Percentiles rank a stretch among this genome's conserved stretches.
phyloP scores from a whole-genome alignment of 2,113 vertebrate genomes.

The Sapayoa aenigma region DNA sequence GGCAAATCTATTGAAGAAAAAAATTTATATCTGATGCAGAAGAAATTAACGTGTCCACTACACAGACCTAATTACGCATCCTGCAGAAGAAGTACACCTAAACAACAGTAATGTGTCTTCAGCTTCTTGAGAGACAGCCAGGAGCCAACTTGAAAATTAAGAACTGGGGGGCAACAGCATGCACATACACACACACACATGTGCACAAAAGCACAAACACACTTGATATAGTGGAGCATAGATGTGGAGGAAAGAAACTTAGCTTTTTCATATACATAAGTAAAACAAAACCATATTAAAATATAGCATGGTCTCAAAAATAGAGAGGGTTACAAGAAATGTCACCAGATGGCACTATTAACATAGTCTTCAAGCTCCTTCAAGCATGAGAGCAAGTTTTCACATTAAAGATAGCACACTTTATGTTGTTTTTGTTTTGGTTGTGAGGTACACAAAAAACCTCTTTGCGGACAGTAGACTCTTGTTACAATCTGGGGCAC shows the following conservation, averaged over 20 bases:
- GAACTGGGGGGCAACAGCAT: not conserved
- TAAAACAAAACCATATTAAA: not conserved
- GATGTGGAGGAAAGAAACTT: not conserved
- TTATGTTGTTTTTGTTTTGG: not conserved
- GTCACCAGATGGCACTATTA: slow-evolving; percentile 59
- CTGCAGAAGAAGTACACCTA: not conserved
- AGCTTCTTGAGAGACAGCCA: not conserved
- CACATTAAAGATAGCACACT: not conserved
- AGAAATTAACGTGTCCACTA: not conserved
- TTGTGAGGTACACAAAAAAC: not conserved
- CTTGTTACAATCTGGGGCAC: not conserved
- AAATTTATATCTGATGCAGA: not conserved
- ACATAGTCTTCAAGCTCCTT: slow-evolving; percentile 1
- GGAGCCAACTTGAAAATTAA: not conserved
- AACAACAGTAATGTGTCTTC: not conserved
- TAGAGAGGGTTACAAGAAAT: not conserved
- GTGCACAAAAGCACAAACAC: not conserved
- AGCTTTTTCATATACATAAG: not conserved
- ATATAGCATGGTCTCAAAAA: not conserved
- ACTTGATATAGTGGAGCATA: not conserved
- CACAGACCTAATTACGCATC: not conserved
- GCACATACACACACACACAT: rapidly evolving
- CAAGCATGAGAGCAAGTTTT: not conserved
- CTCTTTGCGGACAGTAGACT: not conserved
- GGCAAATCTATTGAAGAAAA: not conserved